A percentile compares a stretch with the other conserved stretches of the same genome.
Evolutionary conservation across 2,797 vertebrate genomes (phyloP).

Genomic region (Hephaestus fuliginosus): DNA sequence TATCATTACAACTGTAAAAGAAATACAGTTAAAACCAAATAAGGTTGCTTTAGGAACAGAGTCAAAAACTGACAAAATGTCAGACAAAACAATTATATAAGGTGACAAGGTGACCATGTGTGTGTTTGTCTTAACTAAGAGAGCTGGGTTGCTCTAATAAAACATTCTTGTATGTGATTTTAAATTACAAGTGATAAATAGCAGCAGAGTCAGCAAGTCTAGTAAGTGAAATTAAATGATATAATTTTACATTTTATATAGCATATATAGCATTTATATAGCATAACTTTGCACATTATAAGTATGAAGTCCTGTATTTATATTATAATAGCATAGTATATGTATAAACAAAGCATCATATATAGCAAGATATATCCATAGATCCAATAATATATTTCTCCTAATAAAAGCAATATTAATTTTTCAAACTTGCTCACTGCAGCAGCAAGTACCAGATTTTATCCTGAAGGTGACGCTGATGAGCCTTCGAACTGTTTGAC

Average conservation of each 20-base stretch:
- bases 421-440: not conserved
- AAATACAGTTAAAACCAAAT: not conserved
- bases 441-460: not conserved
- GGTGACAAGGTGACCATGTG: not conserved
- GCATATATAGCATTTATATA: too few relatives aligned
- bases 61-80: not conserved
- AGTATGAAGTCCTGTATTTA: not conserved
- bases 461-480: constrained; percentile 31
- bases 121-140: not conserved
- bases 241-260: too few relatives aligned
- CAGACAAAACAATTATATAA: not conserved
- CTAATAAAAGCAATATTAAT: not conserved
- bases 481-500: not conserved
- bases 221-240: too few relatives aligned
- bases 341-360: too few relatives aligned
- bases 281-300: not conserved
- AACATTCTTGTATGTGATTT: not conserved
- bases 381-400: too few relatives aligned
- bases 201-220: too few relatives aligned
- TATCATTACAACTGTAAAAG: not conserved
- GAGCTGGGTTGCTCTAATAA: not conserved
- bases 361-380: too few relatives aligned
- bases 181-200: too few relatives aligned
- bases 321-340: not conserved
- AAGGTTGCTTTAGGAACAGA: not conserved